Base-by-base conservation (phyloP, 2,113 vertebrate species). In the Entomyzon cyanotis region DNA sequence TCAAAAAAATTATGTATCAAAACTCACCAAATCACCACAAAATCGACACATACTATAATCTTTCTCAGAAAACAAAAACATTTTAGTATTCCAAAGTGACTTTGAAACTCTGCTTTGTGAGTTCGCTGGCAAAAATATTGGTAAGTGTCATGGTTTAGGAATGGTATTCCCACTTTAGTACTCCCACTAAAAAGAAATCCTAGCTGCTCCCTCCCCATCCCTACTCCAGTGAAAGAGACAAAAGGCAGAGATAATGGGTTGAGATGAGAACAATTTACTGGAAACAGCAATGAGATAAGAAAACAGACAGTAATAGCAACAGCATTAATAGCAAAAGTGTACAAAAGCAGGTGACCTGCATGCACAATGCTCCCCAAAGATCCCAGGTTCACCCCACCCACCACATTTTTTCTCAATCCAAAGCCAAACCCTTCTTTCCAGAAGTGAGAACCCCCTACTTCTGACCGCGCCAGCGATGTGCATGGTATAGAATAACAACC, bases 391-490 rank as follows among this genome's bases (percentile, higher is more conserved):
- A 37, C 62, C 35, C 31, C 67, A 22, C 17, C 35, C 31, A 17
- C 11, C 25, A 42, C 10, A 42, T 8, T 13, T 65, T 37, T 42
- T 63, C 52, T 35, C 11, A 31, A 67, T 25, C 21, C 3, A 0
- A 67, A 59, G 62, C 35, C 44, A 49, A 20, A 58, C 5, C 11
- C 24, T 86, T 58, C 35, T 42, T 35, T 47, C 52, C 44, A 30
- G 12, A 75, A 58, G 35, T 17, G 62, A 75, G 16, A 21, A 12
- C 3, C 1, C 10, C 44, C 44, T 30, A 42, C 25, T 42, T 58
- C 5, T 1, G 4, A 58, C 60, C 42, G 44, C 18, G 21, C 1
- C 1, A 16, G 31, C 35, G 24, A 75, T 25, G 44, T 2, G 16
- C 7, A 20, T 5, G 4, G 37, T 35, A 50, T 6, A 27, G 44